These are phyloP conservation scores for Raphicerus campestris DNA, from an alignment of 2,113 vertebrate genomes.

Conservation along the genomic window DNA sequence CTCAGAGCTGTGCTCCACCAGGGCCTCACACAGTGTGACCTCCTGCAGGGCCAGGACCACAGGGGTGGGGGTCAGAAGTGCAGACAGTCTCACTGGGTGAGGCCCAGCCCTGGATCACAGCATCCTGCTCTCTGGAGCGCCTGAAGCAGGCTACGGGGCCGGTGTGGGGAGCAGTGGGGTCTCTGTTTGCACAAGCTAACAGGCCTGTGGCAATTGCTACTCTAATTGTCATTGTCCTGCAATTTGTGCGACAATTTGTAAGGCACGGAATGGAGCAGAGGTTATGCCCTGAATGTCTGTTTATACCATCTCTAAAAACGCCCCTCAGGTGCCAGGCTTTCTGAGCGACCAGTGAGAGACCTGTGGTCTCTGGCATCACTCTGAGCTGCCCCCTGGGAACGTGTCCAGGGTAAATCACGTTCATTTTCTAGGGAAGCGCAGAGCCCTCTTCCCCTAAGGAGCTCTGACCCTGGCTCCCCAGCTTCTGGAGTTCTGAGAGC, in stretches of 20 bases:
- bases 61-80: neutral
- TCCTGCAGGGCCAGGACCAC: neutral
- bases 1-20: neutral
- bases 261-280: neutral
- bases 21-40: neutral
- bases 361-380: neutral
- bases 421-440: neutral
- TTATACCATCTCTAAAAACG: neutral
- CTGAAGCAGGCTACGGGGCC: fast-evolving
- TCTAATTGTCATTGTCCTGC: conserved; percentile 54
- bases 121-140: fast-evolving
- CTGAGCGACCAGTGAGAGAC: neutral
- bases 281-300: neutral
- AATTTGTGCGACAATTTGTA: conserved; percentile 59
- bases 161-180: neutral
- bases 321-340: neutral
- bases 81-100: neutral
- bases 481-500: neutral
- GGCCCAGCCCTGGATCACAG: neutral
- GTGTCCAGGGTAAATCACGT: neutral
- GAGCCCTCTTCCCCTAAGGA: neutral
- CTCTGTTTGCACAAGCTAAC: neutral
- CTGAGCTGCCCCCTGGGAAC: neutral
- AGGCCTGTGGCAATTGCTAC: neutral
- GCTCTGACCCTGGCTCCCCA: neutral